These are phyloP conservation scores for Phyllotreta striolata DNA, from an alignment of 2,888 invertebrate genomes.

Conservation along the genomic window DNA sequence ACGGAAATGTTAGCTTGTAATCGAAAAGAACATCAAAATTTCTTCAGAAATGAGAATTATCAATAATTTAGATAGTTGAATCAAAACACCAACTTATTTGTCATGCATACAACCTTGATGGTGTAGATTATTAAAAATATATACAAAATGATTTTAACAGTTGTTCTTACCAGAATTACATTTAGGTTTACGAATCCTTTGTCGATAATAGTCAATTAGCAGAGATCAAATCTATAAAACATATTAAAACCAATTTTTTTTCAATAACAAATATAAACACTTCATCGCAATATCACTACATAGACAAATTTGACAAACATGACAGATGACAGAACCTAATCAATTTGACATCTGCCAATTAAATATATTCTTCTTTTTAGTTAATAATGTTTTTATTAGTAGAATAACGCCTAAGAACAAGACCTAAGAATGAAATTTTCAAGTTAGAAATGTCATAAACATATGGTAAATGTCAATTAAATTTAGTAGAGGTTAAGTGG, in stretches of 20 bases:
- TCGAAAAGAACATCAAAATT: conserved; percentile 6
- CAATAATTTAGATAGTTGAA: conserved; percentile 20
- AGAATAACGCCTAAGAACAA: too few species aligned
- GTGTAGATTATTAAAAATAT: conserved; percentile 2
- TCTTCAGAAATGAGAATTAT: conserved; percentile 19
- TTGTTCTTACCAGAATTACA: conserved; percentile 7
- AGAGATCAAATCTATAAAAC: conserved; percentile 9
- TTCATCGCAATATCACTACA: conserved; percentile 22
- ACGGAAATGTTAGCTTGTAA: neutral
- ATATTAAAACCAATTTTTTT: conserved; percentile 11
- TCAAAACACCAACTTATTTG: conserved; percentile 24
- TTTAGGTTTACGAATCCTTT: conserved; percentile 9
- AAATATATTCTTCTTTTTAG: too few species aligned
- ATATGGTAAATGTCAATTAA: too few species aligned
- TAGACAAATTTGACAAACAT: neutral
- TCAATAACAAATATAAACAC: conserved; percentile 26
- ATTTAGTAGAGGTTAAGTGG: too few species aligned
- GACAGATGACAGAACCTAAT: neutral
- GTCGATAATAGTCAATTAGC: conserved; percentile 8
- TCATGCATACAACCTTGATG: conserved; percentile 26
- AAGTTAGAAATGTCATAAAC: neutral
- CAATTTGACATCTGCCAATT: too few species aligned
- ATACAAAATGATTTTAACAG: neutral
- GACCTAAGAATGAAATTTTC: neutral
- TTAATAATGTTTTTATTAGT: too few species aligned